Percentiles rank a stretch among this genome's conserved stretches.
Evolutionary conservation across 2,797 vertebrate genomes (phyloP).

Genomic region (Poeciliopsis gracilis): DNA sequence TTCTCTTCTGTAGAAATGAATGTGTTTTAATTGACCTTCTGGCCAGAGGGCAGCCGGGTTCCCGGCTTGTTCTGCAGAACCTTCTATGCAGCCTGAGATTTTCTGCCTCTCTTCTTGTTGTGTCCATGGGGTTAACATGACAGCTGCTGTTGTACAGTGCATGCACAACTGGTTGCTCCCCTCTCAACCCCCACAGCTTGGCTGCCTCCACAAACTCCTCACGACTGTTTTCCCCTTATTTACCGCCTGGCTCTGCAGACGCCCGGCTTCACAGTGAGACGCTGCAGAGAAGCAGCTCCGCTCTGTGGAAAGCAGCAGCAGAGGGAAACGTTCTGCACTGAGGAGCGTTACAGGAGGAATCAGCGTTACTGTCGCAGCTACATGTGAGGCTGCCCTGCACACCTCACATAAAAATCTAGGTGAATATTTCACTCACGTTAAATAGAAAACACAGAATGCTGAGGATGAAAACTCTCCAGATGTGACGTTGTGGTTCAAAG

Average conservation of each 20-base stretch:
- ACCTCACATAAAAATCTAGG: slow-evolving; percentile 6
- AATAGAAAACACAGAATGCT: neutral
- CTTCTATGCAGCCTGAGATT: slow-evolving; percentile 48
- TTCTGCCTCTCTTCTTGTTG: slow-evolving; percentile 44
- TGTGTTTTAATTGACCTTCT: slow-evolving; percentile 15
- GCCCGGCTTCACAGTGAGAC: slow-evolving; percentile 14
- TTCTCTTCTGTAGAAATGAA: slow-evolving; percentile 1
- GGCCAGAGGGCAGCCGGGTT: neutral
- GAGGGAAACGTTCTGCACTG: slow-evolving; percentile 14
- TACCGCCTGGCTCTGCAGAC: slow-evolving; percentile 52
- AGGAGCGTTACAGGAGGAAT: slow-evolving; percentile 2
- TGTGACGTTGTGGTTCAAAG: slow-evolving; percentile 27
- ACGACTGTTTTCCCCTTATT: slow-evolving; percentile 50
- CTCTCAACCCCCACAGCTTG: slow-evolving; percentile 52
- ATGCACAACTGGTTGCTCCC: slow-evolving; percentile 51
- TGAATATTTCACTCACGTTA: slow-evolving; percentile 24
- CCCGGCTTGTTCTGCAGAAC: slow-evolving; percentile 28
- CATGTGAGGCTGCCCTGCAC: slow-evolving; percentile 25
- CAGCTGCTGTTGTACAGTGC: slow-evolving; percentile 68
- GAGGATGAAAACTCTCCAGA: slow-evolving; percentile 23
- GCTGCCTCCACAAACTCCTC: slow-evolving; percentile 55
- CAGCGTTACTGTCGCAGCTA: slow-evolving; percentile 6
- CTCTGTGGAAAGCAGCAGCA: slow-evolving; percentile 32
- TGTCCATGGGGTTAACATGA: slow-evolving; percentile 63
- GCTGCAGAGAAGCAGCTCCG: slow-evolving; percentile 44